Evolutionary conservation across 1,140 invertebrate species (phyloP).

Genomic region (Pseudomyrmex gracilis): DNA sequence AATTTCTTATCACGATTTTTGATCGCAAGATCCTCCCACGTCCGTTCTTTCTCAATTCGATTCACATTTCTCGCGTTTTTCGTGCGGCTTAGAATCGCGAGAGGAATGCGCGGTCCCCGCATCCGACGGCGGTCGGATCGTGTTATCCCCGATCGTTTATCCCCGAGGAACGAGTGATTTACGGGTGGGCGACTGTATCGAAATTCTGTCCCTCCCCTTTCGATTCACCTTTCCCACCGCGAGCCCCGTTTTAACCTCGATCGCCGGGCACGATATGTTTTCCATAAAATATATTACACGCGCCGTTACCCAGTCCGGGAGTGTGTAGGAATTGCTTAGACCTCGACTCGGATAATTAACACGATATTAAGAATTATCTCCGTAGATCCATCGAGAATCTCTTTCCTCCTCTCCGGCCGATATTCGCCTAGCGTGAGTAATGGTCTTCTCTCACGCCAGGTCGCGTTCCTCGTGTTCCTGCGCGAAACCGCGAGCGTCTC

Average conservation of each 20-base stretch:
- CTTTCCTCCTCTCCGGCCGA: neutral
- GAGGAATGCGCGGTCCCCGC: constrained; percentile 21
- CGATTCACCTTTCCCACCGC: constrained; percentile 24
- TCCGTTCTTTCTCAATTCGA: neutral
- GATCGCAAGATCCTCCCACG: neutral
- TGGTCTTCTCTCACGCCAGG: constrained; percentile 64
- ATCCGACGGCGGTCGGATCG: neutral
- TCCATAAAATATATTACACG: constrained; percentile 55
- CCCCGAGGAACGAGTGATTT: constrained; percentile 31
- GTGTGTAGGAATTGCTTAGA: constrained; percentile 60
- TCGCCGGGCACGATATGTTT: constrained; percentile 48
- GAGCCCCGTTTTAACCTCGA: constrained; percentile 10
- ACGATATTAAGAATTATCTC: constrained; percentile 74
- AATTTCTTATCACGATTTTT: neutral
- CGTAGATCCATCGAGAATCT: constrained; percentile 61
- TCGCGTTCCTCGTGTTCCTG: constrained; percentile 26
- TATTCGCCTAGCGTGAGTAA: constrained; percentile 72
- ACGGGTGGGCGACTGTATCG: constrained; percentile 34
- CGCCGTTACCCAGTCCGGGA: constrained; percentile 2
- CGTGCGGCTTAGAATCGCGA: neutral
- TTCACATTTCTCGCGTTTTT: neutral
- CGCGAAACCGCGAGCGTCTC: constrained; percentile 45
- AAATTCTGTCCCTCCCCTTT: constrained; percentile 39
- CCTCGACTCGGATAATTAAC: constrained; percentile 70
- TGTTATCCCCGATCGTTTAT: constrained; percentile 35